Percentiles rank a stretch among this genome's conserved stretches.
Conservation (phyloP, 2,888 invertebrate genomes). For the Fissipunctia ypsillon region DNA sequence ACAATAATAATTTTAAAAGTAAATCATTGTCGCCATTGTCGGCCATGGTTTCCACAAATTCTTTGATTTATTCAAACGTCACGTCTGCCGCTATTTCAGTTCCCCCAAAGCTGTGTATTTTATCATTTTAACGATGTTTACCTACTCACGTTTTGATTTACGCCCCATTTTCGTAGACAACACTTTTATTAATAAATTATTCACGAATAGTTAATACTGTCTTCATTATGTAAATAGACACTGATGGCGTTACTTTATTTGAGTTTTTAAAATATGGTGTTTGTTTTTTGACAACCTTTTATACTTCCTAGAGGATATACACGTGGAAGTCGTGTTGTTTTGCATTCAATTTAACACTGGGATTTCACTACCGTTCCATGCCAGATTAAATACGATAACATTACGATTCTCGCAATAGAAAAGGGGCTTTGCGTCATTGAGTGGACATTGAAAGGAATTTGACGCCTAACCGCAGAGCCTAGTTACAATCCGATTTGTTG, state of each 20-base stretch:
- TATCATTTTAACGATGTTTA: slow-evolving; percentile 63
- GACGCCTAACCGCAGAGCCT: not conserved
- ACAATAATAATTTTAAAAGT: slow-evolving; percentile 9
- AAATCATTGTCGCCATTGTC: slow-evolving; percentile 8
- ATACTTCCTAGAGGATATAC: no score
- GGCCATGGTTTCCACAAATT: slow-evolving; percentile 37
- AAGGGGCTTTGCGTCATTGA: slow-evolving; percentile 12
- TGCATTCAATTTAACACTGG: slow-evolving; percentile 1
- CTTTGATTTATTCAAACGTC: slow-evolving; percentile 56
- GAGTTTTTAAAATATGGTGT: not conserved
- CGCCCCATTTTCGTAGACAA: slow-evolving; percentile 45
- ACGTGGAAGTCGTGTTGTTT: not conserved
- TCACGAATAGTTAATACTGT: slow-evolving; percentile 34
- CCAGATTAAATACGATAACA: not conserved
- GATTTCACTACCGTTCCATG: not conserved
- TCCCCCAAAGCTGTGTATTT: slow-evolving; percentile 51
- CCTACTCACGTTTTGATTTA: slow-evolving; percentile 49
- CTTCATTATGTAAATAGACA: slow-evolving; percentile 50
- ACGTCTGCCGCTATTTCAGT: slow-evolving; percentile 47
- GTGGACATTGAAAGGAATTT: slow-evolving; percentile 9
- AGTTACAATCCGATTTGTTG: not conserved
- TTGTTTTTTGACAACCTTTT: not conserved
- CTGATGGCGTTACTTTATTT: slow-evolving; percentile 27
- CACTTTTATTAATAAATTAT: slow-evolving; percentile 51
- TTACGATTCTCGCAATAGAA: slow-evolving; percentile 1